These are phyloP conservation scores for Machimus atricapillus DNA, from an alignment of 2,888 invertebrate species.

Conservation along the genomic window DNA sequence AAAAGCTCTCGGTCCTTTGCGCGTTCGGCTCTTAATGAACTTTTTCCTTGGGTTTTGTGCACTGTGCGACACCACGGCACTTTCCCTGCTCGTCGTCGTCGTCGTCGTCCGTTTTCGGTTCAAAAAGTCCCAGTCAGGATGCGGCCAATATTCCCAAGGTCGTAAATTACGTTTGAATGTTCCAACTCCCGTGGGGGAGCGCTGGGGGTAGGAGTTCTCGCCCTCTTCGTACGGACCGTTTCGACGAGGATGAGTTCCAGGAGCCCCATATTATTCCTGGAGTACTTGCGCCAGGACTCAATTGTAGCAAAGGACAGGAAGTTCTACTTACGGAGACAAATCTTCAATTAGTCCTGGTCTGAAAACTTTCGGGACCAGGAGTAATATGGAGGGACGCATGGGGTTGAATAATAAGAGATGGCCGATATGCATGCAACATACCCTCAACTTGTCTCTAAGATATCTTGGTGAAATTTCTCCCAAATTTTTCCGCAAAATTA, in stretches of 20 bases:
- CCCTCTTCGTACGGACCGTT: background rate
- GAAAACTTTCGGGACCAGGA: background rate
- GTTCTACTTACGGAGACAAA: background rate
- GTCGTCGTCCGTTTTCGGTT: background rate
- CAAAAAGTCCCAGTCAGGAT: background rate
- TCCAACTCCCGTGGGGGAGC: background rate
- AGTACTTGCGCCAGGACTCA: background rate
- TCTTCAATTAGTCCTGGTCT: background rate
- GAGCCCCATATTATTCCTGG: background rate
- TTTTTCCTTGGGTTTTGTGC: constrained; percentile 14
- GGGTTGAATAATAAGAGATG: background rate
- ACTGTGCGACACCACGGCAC: background rate
- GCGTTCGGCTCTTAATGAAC: constrained; percentile 30
- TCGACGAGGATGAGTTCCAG: background rate
- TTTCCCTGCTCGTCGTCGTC: background rate
- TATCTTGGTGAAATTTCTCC: background rate
- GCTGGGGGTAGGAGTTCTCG: background rate
- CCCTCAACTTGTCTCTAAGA: background rate
- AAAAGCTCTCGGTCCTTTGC: constrained; percentile 35
- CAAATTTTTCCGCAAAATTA: background rate
- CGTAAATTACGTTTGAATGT: constrained; percentile 21
- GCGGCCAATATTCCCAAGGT: constrained; percentile 14
- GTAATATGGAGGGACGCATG: background rate
- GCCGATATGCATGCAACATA: background rate
- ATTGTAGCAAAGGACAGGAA: background rate